Percentiles rank a stretch among this genome's conserved stretches.
phyloP scores from a whole-genome alignment of 2,113 vertebrate species.

The Burhinus bistriatus region DNA sequence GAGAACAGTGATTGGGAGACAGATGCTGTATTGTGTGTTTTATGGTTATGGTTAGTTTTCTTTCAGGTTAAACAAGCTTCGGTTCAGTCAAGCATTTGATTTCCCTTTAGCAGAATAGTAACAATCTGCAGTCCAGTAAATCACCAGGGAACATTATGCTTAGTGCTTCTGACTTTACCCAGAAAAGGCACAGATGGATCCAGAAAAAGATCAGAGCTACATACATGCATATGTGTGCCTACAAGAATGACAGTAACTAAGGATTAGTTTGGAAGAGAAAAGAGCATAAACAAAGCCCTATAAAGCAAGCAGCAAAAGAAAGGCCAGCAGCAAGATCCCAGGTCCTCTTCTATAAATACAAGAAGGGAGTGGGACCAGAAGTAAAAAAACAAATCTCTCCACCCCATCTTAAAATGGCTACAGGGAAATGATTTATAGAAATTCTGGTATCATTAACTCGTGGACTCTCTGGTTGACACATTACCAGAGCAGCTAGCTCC shows the following conservation, averaged over 20 bases:
- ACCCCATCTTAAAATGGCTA: not conserved
- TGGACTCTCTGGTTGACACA: not conserved
- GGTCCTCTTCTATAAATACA: not conserved
- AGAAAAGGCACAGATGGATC: slow-evolving; percentile 11
- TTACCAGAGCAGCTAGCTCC: not conserved
- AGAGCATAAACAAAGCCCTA: not conserved
- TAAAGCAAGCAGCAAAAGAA: not conserved
- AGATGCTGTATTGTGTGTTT: not conserved
- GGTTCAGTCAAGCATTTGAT: slow-evolving; percentile 42
- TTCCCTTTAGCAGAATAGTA: slow-evolving; percentile 33
- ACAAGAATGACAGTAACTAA: not conserved
- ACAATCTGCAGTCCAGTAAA: slow-evolving; percentile 14
- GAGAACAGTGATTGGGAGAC: not conserved
- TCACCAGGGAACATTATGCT: not conserved
- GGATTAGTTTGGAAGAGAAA: not conserved
- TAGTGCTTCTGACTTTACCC: not conserved
- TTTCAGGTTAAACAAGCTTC: slow-evolving; percentile 31
- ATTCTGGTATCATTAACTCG: not conserved
- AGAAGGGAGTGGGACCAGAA: not conserved
- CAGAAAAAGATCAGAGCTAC: not conserved
- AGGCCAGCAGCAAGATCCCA: not conserved
- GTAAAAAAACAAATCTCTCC: not conserved
- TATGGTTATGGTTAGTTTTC: slow-evolving; percentile 13
- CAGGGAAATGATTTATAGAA: not conserved
- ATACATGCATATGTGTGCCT: not conserved